Evolutionary conservation across 1,140 invertebrate genomes (phyloP), one percentile per base, ranked within the genome.

Genomic region (Harpegnathos saltator): DNA sequence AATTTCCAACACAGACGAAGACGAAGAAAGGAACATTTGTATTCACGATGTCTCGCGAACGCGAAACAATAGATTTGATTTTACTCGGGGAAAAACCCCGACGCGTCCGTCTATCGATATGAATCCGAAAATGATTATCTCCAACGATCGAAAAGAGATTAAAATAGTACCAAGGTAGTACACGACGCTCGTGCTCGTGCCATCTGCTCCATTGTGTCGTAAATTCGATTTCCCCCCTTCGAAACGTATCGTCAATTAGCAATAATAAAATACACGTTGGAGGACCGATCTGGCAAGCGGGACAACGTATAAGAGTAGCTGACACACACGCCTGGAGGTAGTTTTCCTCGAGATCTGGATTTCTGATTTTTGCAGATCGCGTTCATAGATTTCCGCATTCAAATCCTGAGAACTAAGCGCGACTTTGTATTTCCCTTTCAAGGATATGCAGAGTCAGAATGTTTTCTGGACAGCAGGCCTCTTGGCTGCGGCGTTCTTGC

Each of bases 161-260:
- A 19, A 65, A 77, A 77, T 65, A 65, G 61, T 77, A 65, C n/a
- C 73, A 77, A 77, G 59, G 73, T 65, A 77, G 65, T 14, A 19
- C 48, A 15, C 12, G n/a, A n/a, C n/a, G n/a, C n/a, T n/a, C 33
- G 22, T 22, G 19, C 9, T 33, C 3, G 22, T 63, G 26, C 61
- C 73, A 77, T 65, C 59, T 77, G 73, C 14, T 15, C 65, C 29
- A 65, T 65, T 77, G 59, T 75, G 44, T 52, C 73, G 44, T 22
- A 54, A 77, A 77, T 65, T 77, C 48, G 29, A 38, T 22, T 65
- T 65, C 15, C 15, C 1, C 29, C 5, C 5, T 54, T 75, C 63
- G 38, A 12, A 29, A 77, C 26, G 19, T 56, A 24, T 11, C 14
- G 59, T 48, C 65, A 77, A 77, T 77, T 65, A 54, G n/a, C n/a